A percentile compares a stretch with the other conserved stretches of the same genome.
These are phyloP conservation scores for Molossus alvarezi DNA, from an alignment of 2,797 vertebrate genomes.

Conservation along the genomic window DNA sequence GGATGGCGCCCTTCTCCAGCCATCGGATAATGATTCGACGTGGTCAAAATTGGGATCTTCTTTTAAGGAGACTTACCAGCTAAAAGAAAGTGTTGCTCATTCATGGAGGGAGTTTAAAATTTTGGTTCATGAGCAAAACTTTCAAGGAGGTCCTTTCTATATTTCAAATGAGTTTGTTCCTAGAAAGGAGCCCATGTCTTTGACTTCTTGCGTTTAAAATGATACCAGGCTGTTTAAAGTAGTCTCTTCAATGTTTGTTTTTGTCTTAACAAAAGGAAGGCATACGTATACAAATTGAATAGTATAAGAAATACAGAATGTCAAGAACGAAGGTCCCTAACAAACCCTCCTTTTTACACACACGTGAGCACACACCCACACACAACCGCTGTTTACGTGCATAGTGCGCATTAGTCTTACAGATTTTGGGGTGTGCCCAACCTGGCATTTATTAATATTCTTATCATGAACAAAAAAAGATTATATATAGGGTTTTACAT, in stretches of 20 bases:
- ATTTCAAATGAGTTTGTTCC: constrained; percentile 61
- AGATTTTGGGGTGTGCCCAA: background rate
- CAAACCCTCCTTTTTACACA: background rate
- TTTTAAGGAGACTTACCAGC: constrained; percentile 17
- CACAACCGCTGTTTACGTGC: background rate
- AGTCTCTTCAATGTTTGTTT: constrained; percentile 60
- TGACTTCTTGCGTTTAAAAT: constrained; percentile 52
- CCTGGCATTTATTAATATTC: background rate
- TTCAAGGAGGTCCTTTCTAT: background rate
- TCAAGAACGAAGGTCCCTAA: constrained; percentile 46
- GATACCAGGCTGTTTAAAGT: constrained; percentile 62
- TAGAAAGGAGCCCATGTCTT: constrained; percentile 63
- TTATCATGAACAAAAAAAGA: background rate
- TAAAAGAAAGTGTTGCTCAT: constrained; percentile 31
- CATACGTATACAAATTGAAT: background rate
- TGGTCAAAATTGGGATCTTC: background rate
- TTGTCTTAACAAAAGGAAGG: constrained; percentile 69
- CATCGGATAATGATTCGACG: background rate
- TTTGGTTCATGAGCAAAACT: constrained; percentile 55
- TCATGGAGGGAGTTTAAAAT: constrained; percentile 56
- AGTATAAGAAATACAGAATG: constrained; percentile 62
- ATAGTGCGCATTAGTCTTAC: background rate
- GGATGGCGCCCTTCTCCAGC: background rate
- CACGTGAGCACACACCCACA: background rate
- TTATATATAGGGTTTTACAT: background rate